Evolutionary conservation across 1,140 invertebrate genomes (phyloP), one percentile per base, ranked within the genome.

Genomic region (Probaryconus sp.): DNA sequence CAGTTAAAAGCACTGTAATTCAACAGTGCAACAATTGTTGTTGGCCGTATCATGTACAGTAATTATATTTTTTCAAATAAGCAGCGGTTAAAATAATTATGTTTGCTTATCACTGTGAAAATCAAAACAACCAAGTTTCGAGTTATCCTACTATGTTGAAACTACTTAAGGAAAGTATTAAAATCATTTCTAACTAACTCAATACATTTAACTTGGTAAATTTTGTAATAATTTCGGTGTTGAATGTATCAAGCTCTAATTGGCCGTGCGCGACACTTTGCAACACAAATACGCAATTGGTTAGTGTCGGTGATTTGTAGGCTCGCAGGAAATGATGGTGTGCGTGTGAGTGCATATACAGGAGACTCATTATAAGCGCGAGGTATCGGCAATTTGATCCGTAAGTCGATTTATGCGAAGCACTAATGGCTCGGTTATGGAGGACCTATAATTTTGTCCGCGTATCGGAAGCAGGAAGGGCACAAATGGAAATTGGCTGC

Each of bases 351-450:
- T 38, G 55, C 40, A 53, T 30, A 37, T 61, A 45, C 24, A 37
- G 2, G 37, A 26, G 35, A 17, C 55, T 13, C 28, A 35, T 50
- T 67, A 67, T 56, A 67, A 30, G 30, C 64, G 28, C 21, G 24
- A 21, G 13, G 43, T 35, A 60, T 58, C 53, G 45, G 64, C 64
- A 68, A 43, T 68, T 68, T 51, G 64, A 68, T 58, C 37, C 21
- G 42, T 50, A 50, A 58, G 51, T 58, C 45, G 53, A 68, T 68
- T 68, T 68, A 68, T 68, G 64, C 37, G 53, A 58, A 26, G 10
- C 47, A 42, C 18, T 68, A 58, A 58, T 60, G 51, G 53, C 47
- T 58, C 33, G 64, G 64, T 68, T 68, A 68, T 60, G 38, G 64
- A 51, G 45, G 40, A 45, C 45, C 64, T 58, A 68, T 68, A 68